Conservation (phyloP, 2,113 vertebrate genomes). For the Phalacrocorax aristotelis region DNA sequence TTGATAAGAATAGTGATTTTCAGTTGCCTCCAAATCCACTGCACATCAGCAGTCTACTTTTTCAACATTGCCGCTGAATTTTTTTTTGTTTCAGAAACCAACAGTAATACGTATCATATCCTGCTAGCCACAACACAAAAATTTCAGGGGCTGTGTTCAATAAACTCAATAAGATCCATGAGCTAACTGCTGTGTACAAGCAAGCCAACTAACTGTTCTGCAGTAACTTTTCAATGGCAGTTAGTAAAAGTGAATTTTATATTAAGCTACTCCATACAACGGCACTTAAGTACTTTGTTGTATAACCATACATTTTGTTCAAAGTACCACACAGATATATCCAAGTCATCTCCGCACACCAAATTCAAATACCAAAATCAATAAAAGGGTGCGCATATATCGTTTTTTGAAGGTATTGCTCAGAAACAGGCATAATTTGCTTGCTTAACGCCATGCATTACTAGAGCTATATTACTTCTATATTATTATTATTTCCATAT, state of each 20-base stretch:
- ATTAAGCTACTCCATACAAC: neutral
- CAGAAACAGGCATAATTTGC: neutral
- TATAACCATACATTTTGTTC: neutral
- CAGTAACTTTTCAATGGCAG: neutral
- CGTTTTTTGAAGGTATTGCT: neutral
- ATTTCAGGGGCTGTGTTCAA: neutral
- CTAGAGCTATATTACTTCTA: neutral
- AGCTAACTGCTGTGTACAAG: neutral
- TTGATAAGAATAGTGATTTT: neutral
- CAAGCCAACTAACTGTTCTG: neutral
- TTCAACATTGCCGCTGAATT: neutral
- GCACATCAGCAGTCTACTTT: neutral
- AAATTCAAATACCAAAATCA: neutral
- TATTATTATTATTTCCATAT: neutral
- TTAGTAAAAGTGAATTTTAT: neutral
- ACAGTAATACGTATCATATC: neutral
- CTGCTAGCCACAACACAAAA: neutral
- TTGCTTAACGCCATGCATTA: neutral
- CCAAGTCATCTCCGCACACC: neutral
- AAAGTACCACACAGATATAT: neutral
- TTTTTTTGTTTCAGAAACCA: neutral
- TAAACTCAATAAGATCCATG: neutral
- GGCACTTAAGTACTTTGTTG: neutral
- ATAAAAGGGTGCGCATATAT: neutral
- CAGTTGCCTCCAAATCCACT: neutral